These are phyloP conservation scores for Piaya cayana DNA, from an alignment of 2,113 vertebrate species.

Conservation along the genomic window DNA sequence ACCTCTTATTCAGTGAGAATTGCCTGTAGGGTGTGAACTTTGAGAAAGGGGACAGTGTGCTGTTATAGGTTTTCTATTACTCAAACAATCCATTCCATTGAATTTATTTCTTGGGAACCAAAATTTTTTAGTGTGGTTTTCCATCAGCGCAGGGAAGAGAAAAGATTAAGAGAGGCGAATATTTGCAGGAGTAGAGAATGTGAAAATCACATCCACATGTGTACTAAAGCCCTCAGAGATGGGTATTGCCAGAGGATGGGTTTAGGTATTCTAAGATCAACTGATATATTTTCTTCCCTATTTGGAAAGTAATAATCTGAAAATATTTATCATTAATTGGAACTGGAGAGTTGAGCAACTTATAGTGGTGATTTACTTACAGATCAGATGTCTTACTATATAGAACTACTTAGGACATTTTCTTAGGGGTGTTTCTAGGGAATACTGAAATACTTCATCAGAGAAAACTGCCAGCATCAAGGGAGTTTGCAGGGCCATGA, in stretches of 20 bases:
- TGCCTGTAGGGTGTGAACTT: neutral
- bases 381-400: neutral
- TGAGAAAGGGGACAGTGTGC: neutral
- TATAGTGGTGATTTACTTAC: neutral
- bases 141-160: neutral
- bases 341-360: neutral
- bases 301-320: neutral
- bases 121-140: neutral
- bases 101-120: neutral
- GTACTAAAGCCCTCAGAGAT: neutral
- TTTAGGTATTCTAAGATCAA: neutral
- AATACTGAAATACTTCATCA: neutral
- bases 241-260: neutral
- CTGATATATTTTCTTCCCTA: neutral
- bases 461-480: neutral
- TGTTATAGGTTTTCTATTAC: neutral
- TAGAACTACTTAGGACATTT: neutral
- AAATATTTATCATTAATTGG: neutral
- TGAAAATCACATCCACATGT: neutral
- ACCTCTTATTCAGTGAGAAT: neutral
- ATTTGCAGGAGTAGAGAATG: neutral
- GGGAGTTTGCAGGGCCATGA: accelerated
- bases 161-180: neutral
- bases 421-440: neutral
- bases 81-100: neutral